Base-by-base conservation (phyloP, 1,140 invertebrate genomes). In the Colletes gigas region DNA sequence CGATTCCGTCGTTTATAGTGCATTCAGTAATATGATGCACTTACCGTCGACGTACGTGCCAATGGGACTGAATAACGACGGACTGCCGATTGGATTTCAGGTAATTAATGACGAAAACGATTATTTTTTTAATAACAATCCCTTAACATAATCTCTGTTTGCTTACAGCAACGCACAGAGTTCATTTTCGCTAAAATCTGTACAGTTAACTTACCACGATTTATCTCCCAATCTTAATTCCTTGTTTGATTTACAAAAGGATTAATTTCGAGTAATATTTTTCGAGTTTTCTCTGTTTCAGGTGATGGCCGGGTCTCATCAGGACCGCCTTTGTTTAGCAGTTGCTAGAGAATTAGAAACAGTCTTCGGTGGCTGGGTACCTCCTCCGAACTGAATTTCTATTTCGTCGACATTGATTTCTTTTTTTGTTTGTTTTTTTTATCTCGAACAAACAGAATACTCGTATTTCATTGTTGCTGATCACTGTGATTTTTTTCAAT, bases 291-390 rank as follows among this genome's bases (percentile, higher is more conserved):
- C 5, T 44, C 5, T 44, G 5, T 85, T 78, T 15, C 90, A 95
- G 95, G 93, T 95, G 1, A 92, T 96, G 79, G 95, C 95, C 0
- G 94, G 92, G 0, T 94, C 94, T 9, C 89, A 95, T 88, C 94
- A 96, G 89, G 98, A 98, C 91, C 94, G 96, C 60, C 89, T 98
- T 0, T 96, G 96, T 78, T 89, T 98, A 41, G 95, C 95, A 5
- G 95, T 98, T 4, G 97, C 97, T 1, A 89, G 93, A 82, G 95
- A 97, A 82, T 89, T 99, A n/a, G 97, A 98, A 88, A 94, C 94
- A 68, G 95, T 92, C 1, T 97, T 98, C 91, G 97, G 97, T 10
- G 97, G 97, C 2, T 98, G 97, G 97, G 73, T 91, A 47, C 89
- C 88, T 21, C 57, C 88, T n/a, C 57, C 63, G 4, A 57, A 57